Base-by-base conservation (phyloP, 1,140 invertebrate genomes). In the Solenopsis invicta region DNA sequence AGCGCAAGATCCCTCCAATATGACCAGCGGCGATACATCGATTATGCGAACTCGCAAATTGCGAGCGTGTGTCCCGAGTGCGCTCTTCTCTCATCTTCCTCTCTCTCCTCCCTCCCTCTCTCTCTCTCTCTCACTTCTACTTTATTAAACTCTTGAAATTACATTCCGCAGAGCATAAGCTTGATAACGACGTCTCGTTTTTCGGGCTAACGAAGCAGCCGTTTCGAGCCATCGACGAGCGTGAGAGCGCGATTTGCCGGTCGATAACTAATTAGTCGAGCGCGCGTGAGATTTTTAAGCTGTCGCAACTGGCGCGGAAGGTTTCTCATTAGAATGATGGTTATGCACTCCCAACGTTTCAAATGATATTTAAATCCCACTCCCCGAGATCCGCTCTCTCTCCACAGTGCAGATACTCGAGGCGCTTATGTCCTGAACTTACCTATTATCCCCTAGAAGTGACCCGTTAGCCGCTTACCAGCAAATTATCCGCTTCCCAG, bases 381-480 rank as follows among this genome's bases (percentile, higher is more conserved):
- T 75, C 29, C 18, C 71, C 59, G 59, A 37, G 76, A 52, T 54
- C 76, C 41, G 34, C 34, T 16, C 56, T 16, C 56, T 24, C 75
- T 62, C 41, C 41, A 41, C 69, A 84, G 8, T 84, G 80, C 54
- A 61, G 54, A 84, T 69, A 80, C 34, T 74, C 54, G 54, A 75
- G 34, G 41, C 69, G 69, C 80, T 84, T 84, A 75, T 24, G n/a
- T 37, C 2, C 69, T 75, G 24, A 74, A 84, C 80, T 84, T 84
- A 84, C 80, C 80, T 84, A 84, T 84, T 84, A 84, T 84, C 80
- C 80, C 80, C 80, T 84, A 61, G 80, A 84, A 84, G 80, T 84
- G 80, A 84, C 80, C 80, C 80, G 80, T 84, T 84, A 84, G 80
- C 80, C 80, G 80, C 80, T 84, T 84, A 84, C 41, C 71, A 84